phyloP scores from a whole-genome alignment of 2,888 invertebrate species.

The Steinernema scapterisci region DNA sequence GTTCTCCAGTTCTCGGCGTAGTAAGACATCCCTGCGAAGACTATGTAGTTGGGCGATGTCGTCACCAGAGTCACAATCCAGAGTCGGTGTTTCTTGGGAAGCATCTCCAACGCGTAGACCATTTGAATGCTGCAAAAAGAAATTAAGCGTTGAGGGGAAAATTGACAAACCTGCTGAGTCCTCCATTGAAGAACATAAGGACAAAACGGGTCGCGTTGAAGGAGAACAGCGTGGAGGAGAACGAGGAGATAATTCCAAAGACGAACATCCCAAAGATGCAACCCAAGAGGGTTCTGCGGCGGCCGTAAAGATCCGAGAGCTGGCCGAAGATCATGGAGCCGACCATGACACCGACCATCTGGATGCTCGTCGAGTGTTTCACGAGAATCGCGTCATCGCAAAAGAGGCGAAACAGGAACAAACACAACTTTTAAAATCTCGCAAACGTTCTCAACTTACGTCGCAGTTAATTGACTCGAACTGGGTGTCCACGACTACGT shows the following conservation, averaged over 20 bases:
- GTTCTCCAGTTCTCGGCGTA: slow-evolving; percentile 41
- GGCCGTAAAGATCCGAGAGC: slow-evolving; percentile 56
- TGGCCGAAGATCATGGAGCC: slow-evolving; percentile 63
- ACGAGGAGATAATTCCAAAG: slow-evolving; percentile 38
- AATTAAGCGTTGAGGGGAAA: too few relatives aligned
- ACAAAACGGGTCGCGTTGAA: slow-evolving; percentile 42
- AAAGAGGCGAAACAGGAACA: slow-evolving; percentile 46
- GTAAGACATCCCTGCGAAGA: slow-evolving; percentile 54
- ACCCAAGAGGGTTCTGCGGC: slow-evolving; percentile 40
- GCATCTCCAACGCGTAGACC: slow-evolving; percentile 61
- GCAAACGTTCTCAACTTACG: background rate
- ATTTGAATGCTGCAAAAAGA: slow-evolving; percentile 46
- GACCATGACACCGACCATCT: slow-evolving; percentile 60
- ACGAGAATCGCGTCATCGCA: slow-evolving; percentile 47
- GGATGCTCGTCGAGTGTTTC: slow-evolving; percentile 54
- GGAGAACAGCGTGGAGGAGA: slow-evolving; percentile 34
- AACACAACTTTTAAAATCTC: slow-evolving; percentile 29
- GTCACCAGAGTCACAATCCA: slow-evolving; percentile 53
- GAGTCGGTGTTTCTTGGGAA: slow-evolving; percentile 59
- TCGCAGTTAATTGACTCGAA: slow-evolving; percentile 17
- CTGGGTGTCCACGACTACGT: slow-evolving; percentile 8
- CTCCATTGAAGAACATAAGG: slow-evolving; percentile 45
- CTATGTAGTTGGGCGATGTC: slow-evolving; percentile 61
- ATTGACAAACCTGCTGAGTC: slow-evolving; percentile 40
- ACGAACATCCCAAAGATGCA: slow-evolving; percentile 34